Evolutionary conservation across 2,797 vertebrate species (phyloP).

Genomic region (Poeciliopsis paucimaculata): DNA sequence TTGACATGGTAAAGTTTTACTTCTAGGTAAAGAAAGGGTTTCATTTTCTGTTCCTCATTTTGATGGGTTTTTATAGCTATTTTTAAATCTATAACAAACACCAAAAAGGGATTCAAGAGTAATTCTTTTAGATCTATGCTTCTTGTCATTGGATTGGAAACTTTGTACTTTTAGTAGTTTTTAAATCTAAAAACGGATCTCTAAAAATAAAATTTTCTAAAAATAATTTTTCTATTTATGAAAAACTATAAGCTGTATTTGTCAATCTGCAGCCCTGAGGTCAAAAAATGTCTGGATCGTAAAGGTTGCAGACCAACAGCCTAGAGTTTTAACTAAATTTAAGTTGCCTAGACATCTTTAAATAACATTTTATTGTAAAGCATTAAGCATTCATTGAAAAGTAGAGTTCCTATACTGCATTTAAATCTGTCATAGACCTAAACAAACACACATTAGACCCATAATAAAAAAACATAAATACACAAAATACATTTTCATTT

Average conservation of each 20-base stretch:
- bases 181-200: background rate
- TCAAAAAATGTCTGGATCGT: background rate
- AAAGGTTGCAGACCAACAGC: background rate
- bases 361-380: background rate
- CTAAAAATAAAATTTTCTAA: background rate
- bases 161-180: too few species aligned
- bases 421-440: background rate
- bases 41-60: background rate
- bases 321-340: background rate
- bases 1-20: background rate
- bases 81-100: background rate
- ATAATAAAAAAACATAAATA: constrained; percentile 45
- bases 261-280: background rate
- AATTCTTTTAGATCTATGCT: background rate
- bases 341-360: background rate
- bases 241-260: background rate
- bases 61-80: background rate
- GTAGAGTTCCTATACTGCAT: background rate
- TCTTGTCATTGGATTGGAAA: background rate
- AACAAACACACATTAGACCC: constrained; percentile 16
- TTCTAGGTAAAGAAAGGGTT: background rate
- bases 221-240: too few species aligned
- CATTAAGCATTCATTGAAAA: background rate
- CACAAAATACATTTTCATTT: constrained; percentile 35
- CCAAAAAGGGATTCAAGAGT: background rate